These are phyloP conservation scores for Leptarthrus brevirostris DNA, from an alignment of 2,888 invertebrate genomes.

Conservation along the genomic window DNA sequence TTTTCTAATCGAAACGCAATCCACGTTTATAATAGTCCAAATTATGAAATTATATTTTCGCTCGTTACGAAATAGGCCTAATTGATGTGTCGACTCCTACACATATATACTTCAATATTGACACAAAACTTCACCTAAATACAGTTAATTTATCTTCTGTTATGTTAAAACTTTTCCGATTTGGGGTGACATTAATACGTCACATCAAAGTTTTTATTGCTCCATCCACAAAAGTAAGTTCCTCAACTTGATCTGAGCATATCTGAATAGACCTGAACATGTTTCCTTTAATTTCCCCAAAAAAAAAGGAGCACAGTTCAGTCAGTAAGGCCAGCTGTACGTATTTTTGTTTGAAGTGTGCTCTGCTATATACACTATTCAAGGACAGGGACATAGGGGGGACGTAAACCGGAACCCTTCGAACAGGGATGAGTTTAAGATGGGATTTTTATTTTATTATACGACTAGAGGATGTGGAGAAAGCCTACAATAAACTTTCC, in stretches of 20 bases:
- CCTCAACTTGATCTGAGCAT: conserved; percentile 5
- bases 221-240: neutral
- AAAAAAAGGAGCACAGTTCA: neutral
- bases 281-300: no score
- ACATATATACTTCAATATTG: neutral
- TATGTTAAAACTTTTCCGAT: conserved; percentile 40
- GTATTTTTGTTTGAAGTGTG: neutral
- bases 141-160: conserved; percentile 31
- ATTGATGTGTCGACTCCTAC: neutral
- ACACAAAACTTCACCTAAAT: neutral
- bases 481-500: conserved; percentile 8
- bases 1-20: no score
- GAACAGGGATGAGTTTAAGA: conserved; percentile 4
- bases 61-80: no score
- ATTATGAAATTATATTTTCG: no score
- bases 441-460: conserved; percentile 43
- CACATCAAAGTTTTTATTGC: conserved; percentile 41
- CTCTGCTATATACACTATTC: neutral
- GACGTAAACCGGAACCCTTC: no score
- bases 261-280: conserved; percentile 10
- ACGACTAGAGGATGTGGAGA: neutral
- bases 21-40: no score
- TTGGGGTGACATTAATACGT: conserved; percentile 35
- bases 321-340: conserved; percentile 5
- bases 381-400: neutral